Base-by-base conservation (phyloP, 2,888 invertebrate species). In the Synergus laeviventris region DNA sequence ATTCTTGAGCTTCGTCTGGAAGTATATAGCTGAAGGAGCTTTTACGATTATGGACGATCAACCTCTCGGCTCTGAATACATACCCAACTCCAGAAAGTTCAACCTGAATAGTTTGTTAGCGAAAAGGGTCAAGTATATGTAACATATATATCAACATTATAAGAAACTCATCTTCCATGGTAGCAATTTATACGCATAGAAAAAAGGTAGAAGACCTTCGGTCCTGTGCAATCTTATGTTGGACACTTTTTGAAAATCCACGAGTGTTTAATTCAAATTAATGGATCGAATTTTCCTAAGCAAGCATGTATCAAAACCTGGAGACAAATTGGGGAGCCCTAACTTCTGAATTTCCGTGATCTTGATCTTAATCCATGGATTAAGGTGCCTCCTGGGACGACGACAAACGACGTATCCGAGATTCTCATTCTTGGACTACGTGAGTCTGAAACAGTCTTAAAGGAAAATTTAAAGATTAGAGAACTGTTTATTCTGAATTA, bases 401-500 rank as follows among this genome's bases (percentile, higher is more conserved):
- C 64, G 64, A 60, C 56, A 74, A 74, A 76, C 42, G 70, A 31
- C 62, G 76, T 60, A 45, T 70, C 38, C 59, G 73, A 21, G 21
- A 64, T 64, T 39, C 39, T 64, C 39, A 64, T 64, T 64, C 14
- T 9, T 73, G 54, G 54, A 74, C 49, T 70, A 61, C 45, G 56
- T 64, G 66, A 74, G 61, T 56, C 62, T 60, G 74, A 59, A 78
- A 76, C 78, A 64, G 77, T 76, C 49, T 49, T 8, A 49, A 24
- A 12, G 21, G 21, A 21, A 21, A 42, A 42, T 21, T 42, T 64
- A 2, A 81, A 82, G 84, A 86, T 86, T 85, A 84, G 80, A 73
- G 77, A 78, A 78, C 78, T 80, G 74, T 80, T 84, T 79, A 81
- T 77, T 73, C 80, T 82, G 84, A 87, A 85, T 88, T 87, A 85